Evolutionary conservation across 2,888 invertebrate genomes (phyloP), one percentile per base, ranked within the genome.

Genomic region (Cryptus viduatorius): DNA sequence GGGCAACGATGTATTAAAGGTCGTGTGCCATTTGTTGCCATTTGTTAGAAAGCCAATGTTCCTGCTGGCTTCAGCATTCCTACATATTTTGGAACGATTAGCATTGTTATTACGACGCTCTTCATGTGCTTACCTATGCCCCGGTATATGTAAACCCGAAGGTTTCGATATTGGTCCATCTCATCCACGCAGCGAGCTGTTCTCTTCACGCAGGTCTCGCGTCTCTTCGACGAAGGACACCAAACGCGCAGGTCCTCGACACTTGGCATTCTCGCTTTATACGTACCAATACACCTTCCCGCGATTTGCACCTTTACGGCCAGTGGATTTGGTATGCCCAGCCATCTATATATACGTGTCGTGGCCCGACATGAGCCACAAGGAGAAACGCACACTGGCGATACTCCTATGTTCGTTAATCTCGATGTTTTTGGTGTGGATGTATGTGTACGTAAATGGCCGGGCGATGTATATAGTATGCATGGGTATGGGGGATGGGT

Each of bases 241-340:
- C 76, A 46, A 82, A 44, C 53, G 82, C 76, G 64, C 76, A 82
- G 65, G 65, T 77, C 76, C 82, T 79, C 69, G 37, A 42, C 48
- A 71, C 64, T 42, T 71, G 61, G 50, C 48, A 16, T 67, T 56
- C 67, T 19, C 67, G 19, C 46, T 67, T 46, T 14, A 16, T 44
- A 46, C 56, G 16, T 65, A 75, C 68, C 68, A 19, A 78, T 67
- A 67, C 46, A 46, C 59, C 56, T 56, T 29, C 29, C 31, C 61
- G 59, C 48, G 68, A 78, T 71, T 59, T 72, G 44, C 77, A 82
- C 82, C 77, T 77, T 71, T 44, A 72, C 82, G 71, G 65, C 29
- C 65, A 24, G 16, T 56, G 8, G 29, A 64, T 19, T 44, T 71
- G 64, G 42, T 37, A 61, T 59, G 42, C 14, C 19, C 42, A 5